Evolutionary conservation across 2,113 vertebrate genomes (phyloP).

Genomic region (Poeciliopsis prolifica): DNA sequence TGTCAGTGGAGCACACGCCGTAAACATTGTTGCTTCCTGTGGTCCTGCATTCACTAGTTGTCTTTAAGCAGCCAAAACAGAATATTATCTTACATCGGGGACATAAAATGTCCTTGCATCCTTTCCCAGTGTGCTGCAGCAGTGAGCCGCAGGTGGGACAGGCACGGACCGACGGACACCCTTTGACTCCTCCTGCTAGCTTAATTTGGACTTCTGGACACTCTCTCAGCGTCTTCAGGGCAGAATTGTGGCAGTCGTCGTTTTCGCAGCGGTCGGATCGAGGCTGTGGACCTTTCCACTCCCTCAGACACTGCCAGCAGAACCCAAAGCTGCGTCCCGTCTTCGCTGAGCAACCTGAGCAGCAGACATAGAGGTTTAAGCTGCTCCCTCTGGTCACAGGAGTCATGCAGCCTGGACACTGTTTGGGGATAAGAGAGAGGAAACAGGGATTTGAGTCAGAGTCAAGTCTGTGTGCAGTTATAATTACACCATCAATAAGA

Average conservation of each 20-base stretch:
- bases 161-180: conserved; percentile 49
- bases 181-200: conserved; percentile 14
- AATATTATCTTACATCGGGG: conserved; percentile 64
- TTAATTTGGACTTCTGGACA: conserved; percentile 8
- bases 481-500: not conserved
- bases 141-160: conserved; percentile 70
- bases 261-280: conserved; percentile 57
- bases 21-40: no score
- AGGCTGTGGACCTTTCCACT: conserved; percentile 59
- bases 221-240: conserved; percentile 27
- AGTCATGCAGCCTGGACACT: no score
- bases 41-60: no score
- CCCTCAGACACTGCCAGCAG: conserved; percentile 72
- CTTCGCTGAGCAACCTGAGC: conserved; percentile 26
- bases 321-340: conserved; percentile 39
- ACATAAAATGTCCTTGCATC: conserved; percentile 67
- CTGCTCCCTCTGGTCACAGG: no score
- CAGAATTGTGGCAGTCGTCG: conserved; percentile 31
- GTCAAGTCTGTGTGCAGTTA: not conserved
- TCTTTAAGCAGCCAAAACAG: conserved; percentile 71
- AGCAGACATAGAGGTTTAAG: conserved; percentile 3
- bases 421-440: no score
- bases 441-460: not conserved
- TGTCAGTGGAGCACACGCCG: conserved; percentile 19
- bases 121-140: conserved; percentile 57